Evolutionary conservation across 2,797 vertebrate species (phyloP).

Genomic region (Pangasius mekongensis): DNA sequence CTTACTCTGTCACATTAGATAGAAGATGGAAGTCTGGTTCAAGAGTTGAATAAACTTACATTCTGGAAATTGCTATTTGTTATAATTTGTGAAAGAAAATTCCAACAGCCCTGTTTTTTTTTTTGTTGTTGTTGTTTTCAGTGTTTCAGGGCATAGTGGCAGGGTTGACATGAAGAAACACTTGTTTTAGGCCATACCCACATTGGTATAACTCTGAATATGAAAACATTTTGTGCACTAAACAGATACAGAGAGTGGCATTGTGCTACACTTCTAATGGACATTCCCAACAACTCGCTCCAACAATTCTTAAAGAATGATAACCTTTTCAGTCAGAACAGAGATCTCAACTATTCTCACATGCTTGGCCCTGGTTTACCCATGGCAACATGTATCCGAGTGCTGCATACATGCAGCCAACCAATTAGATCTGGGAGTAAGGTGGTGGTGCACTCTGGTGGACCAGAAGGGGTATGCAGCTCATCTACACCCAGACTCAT

Average conservation of each 20-base stretch:
- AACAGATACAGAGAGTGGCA: neutral
- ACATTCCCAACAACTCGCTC: neutral
- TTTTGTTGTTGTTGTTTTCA: no score
- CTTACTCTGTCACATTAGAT: neutral
- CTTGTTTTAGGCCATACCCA: neutral
- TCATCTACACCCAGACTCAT: neutral
- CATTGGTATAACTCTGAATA: neutral
- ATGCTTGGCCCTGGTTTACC: neutral
- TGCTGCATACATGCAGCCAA: neutral
- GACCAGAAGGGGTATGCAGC: conserved; percentile 10
- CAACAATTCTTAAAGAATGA: neutral
- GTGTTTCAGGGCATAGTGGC: neutral
- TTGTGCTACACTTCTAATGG: neutral
- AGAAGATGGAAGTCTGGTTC: neutral
- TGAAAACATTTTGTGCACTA: neutral
- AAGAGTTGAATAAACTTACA: neutral
- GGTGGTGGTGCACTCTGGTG: conserved; percentile 23
- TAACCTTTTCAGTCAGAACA: neutral
- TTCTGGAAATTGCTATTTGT: neutral
- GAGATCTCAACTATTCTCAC: neutral
- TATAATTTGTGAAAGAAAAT: neutral
- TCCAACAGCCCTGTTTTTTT: neutral
- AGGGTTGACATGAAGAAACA: neutral
- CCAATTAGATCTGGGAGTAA: neutral
- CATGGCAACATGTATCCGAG: neutral